Base-by-base conservation (phyloP, 2,888 invertebrate genomes). In the Spodoptera exigua region DNA sequence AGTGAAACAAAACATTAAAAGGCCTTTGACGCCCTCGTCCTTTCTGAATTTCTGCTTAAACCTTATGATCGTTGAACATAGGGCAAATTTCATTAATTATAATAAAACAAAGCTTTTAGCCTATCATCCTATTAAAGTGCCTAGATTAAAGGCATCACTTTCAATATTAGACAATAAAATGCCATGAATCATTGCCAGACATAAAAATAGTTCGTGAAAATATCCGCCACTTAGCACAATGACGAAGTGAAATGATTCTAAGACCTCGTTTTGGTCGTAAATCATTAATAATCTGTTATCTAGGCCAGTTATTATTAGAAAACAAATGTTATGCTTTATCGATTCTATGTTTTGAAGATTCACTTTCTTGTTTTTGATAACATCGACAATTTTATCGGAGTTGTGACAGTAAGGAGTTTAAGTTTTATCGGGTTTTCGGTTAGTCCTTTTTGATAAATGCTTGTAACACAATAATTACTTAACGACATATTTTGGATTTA, bases 191-290 rank as follows among this genome's bases (percentile, higher is more conserved):
- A 68, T n/a, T 65, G 14, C 14, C 17, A 36, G 53, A 47, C 59
- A 21, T 46, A 46, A 70, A 65, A 68, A 64, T 46, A 59, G 71
- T 36, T 18, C 7, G 49, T 40, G 54, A 18, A 69, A 69, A 49
- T 40, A 48, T 69, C 46, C 51, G 21, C 34, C n/a, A 56, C 40
- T 41, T 44, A 40, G 41, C 37, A 16, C 44, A 39, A 41, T 53
- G 62, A 56, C 46, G 13, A 35, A 21, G 47, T 54, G 39, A 55
- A 67, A 54, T 48, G 16, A 46, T 43, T 12, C 13, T 3, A 17
- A 49, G 17, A 40, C 47, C 44, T 70, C 48, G 48, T 44, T 52
- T 52, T 51, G 44, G 18, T 59, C 39, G 14, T 58, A 51, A 65
- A 70, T 67, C 41, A 70, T 64, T 67, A 35, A 49, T 51, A 54